Evolutionary conservation across 1,140 invertebrate species (phyloP), one percentile per base, ranked within the genome.

Genomic region (Megathymus violae): DNA sequence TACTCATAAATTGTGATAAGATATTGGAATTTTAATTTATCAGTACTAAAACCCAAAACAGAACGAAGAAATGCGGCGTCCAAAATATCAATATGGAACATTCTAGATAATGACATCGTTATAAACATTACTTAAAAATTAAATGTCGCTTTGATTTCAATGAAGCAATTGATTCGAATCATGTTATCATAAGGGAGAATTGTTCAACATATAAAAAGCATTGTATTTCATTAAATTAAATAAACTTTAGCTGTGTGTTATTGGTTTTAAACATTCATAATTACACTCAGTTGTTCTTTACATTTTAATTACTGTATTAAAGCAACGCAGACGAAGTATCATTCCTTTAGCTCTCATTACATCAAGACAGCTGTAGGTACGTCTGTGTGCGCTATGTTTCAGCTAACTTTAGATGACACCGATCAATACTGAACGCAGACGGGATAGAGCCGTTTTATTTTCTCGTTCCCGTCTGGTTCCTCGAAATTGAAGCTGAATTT

Each of bases 361-460:
- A 43, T 15, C 17, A n/a, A n/a, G n/a, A n/a, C n/a, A 16, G 16
- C 52, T 11, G 34, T 3, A 4, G 52, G 2, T n/a, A n/a, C 15
- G 52, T 44, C 52, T 56, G 52, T 36, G 36, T 44, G 38, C 17
- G 15, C 52, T 56, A 51, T 22, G 52, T 47, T 47, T 47, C 31
- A 15, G 36, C 51, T 56, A 56, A 43, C 40, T 56, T 44, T 56
- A 44, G 52, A 56, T 44, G 52, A 7, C 52, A 43, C 13, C 52
- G 40, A 56, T 56, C 52, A 56, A 56, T 56, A 56, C 40, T 43
- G 40, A 17, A 56, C 25, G 40, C 34, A 52, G 27, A 36, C 16
- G 11, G 36, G 22, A 47, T 31, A 47, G 46, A 14, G 41, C 19
- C 7, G 14, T 27, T 54, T 54, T 54, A 54, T 54, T 54, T 54